phyloP scores from a whole-genome alignment of 2,113 vertebrate species.

The Hippopotamus amphibius region DNA sequence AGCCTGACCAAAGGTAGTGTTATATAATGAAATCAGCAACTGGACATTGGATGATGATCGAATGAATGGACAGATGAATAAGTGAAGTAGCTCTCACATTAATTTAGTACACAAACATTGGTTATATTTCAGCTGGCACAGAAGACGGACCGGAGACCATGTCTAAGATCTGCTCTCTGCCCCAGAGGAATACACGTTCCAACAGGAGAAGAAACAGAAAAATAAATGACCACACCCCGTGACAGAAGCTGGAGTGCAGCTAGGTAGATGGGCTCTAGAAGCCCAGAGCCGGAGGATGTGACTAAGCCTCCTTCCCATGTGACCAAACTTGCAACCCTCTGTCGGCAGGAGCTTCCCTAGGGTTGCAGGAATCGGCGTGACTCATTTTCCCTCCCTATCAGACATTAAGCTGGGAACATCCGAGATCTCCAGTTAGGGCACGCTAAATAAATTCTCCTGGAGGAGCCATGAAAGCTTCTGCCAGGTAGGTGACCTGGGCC shows the following conservation, averaged over 20 bases:
- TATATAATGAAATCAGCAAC: background rate
- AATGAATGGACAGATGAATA: background rate
- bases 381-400: constrained; percentile 63
- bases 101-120: background rate
- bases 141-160: background rate
- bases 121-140: background rate
- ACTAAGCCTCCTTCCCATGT: constrained; percentile 61
- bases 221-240: background rate
- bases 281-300: constrained; percentile 46
- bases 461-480: background rate
- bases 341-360: background rate
- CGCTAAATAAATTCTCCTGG: constrained; percentile 40
- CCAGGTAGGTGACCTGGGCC: background rate
- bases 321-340: constrained; percentile 6
- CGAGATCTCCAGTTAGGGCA: background rate
- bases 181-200: background rate
- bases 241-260: background rate
- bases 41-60: background rate
- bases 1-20: background rate
- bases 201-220: background rate
- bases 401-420: constrained; percentile 2
- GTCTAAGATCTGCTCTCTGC: background rate
- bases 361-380: constrained; percentile 22
- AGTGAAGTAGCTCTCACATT: background rate
- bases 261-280: background rate